Evolutionary conservation across 2,797 vertebrate genomes (phyloP).

Genomic region (Leucoraja ocellata): DNA sequence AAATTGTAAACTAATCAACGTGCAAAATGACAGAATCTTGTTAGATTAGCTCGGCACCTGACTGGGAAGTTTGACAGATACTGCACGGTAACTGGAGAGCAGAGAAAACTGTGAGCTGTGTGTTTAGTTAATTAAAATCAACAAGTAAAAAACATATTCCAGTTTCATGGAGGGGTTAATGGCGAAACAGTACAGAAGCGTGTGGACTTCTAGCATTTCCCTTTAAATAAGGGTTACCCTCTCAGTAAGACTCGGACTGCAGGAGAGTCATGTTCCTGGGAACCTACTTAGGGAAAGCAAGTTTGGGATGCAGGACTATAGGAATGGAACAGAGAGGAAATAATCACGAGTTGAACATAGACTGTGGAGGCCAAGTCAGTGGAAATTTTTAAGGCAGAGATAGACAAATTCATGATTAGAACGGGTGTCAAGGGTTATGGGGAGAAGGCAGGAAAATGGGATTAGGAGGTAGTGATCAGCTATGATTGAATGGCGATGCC

Average conservation of each 20-base stretch:
- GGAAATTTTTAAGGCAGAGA: too few relatives aligned
- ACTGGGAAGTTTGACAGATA: neutral
- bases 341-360: too few relatives aligned
- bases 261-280: too few relatives aligned
- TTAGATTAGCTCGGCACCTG: neutral
- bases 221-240: neutral
- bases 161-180: neutral
- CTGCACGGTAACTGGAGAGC: neutral
- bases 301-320: too few relatives aligned
- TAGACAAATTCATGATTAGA: too few relatives aligned
- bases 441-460: too few relatives aligned
- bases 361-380: too few relatives aligned
- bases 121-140: slow-evolving; percentile 17
- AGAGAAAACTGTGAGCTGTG: neutral
- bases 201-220: neutral
- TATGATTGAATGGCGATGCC: too few relatives aligned
- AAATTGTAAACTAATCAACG: slow-evolving; percentile 18
- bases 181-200: neutral
- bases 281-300: too few relatives aligned
- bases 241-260: neutral
- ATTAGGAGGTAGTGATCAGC: too few relatives aligned
- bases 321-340: too few relatives aligned
- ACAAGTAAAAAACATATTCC: slow-evolving; percentile 25
- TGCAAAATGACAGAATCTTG: slow-evolving; percentile 23
- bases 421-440: too few relatives aligned